A percentile compares a stretch with the other conserved stretches of the same genome.
Conservation (phyloP, 2,113 vertebrate genomes). For the Eclectus roratus region DNA sequence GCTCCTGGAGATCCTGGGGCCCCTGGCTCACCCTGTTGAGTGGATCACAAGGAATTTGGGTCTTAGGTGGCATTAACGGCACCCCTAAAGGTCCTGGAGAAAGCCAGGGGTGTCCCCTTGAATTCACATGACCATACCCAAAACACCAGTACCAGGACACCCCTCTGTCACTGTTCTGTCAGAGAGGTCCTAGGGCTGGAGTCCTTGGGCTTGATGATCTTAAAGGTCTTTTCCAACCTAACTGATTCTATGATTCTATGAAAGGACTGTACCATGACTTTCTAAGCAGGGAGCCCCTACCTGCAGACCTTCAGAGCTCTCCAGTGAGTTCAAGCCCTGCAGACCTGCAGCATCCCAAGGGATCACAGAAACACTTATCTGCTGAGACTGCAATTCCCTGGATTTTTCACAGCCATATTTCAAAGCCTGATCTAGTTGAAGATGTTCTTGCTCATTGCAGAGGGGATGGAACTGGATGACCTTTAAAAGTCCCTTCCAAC, state of each 20-base stretch:
- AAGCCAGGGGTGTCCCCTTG: neutral
- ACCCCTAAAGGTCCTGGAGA: neutral
- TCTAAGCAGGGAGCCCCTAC: neutral
- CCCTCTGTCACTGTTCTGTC: neutral
- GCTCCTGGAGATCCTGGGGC: constrained; percentile 80
- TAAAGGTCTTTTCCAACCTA: neutral
- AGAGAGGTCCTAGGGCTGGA: neutral
- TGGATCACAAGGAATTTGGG: neutral
- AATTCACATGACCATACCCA: rapidly evolving
- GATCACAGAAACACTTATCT: neutral
- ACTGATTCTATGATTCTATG: neutral
- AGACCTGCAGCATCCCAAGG: neutral
- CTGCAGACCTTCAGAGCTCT: neutral
- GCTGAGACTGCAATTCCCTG: neutral
- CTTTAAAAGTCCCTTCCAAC: neutral
- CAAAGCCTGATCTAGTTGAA: neutral
- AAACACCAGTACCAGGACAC: neutral
- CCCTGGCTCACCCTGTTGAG: constrained; percentile 83
- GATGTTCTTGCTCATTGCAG: neutral
- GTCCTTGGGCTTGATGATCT: neutral
- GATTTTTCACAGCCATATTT: neutral
- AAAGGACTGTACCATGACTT: neutral
- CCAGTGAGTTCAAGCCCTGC: neutral
- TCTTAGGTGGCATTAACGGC: neutral
- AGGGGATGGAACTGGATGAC: neutral